These are phyloP conservation scores for Ctenosaura bakeri DNA, from an alignment of 2,797 vertebrate species.

Conservation along the genomic window DNA sequence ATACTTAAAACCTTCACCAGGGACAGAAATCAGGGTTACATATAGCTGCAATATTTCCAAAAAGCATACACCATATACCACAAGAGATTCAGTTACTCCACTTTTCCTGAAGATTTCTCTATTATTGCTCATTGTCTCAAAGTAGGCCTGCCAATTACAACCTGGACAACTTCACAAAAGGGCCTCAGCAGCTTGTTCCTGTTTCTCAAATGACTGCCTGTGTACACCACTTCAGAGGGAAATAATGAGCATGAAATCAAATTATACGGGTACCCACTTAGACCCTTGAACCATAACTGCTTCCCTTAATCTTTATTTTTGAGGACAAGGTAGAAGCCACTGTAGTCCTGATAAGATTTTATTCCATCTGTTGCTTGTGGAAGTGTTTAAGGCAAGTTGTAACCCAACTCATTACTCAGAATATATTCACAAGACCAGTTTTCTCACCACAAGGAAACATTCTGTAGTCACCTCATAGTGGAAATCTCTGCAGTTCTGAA, in stretches of 20 bases:
- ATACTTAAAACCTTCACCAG: conserved; percentile 10
- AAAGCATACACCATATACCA: background rate
- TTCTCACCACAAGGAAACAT: conserved; percentile 2
- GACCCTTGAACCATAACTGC: conserved; percentile 85
- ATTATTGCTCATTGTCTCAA: conserved; percentile 1
- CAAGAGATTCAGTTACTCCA: background rate
- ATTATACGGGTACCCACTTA: conserved; percentile 90
- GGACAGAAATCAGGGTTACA: conserved; percentile 13
- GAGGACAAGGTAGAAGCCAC: conserved; percentile 75
- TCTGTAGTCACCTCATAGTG: background rate
- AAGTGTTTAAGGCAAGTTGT: conserved; percentile 33
- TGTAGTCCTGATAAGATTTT: conserved; percentile 69
- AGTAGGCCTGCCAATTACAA: conserved; percentile 43
- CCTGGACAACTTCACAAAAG: conserved; percentile 65
- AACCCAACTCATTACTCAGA: conserved; percentile 2
- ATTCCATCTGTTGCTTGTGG: conserved; percentile 73
- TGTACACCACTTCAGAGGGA: conserved; percentile 94
- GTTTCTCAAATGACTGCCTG: conserved; percentile 93
- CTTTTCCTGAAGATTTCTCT: conserved; percentile 8
- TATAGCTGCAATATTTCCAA: conserved; percentile 10
- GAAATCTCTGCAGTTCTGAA: conserved; percentile 1
- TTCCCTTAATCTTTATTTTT: conserved; percentile 85
- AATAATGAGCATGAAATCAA: conserved; percentile 93
- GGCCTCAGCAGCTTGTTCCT: conserved; percentile 60
- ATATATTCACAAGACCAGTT: conserved; percentile 9